Evolutionary conservation across 2,113 vertebrate species (phyloP).

Genomic region (Cheirogaleus medius): DNA sequence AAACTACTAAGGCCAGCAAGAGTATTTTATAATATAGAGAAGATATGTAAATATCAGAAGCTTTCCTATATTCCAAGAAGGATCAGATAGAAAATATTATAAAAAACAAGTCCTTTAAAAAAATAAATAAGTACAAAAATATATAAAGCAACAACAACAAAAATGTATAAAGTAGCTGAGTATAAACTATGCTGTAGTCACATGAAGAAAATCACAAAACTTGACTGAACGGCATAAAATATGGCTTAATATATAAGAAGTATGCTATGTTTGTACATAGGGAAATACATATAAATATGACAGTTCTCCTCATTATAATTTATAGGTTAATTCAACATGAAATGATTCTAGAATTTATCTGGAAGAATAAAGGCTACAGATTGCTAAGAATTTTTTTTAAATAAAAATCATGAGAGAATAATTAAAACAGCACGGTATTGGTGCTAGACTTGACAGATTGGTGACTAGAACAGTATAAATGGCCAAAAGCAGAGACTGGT

Average conservation of each 20-base stretch:
- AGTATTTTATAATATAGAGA: slow-evolving; percentile 32
- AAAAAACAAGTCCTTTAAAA: neutral
- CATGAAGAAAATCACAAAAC: neutral
- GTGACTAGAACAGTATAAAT: slow-evolving; percentile 60
- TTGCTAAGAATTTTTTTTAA: slow-evolving; percentile 39
- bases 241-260: neutral
- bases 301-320: neutral
- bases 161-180: neutral
- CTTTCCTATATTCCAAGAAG: neutral
- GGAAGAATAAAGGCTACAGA: slow-evolving; percentile 45
- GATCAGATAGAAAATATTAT: neutral
- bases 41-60: neutral
- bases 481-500: slow-evolving; percentile 58
- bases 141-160: neutral
- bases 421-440: slow-evolving; percentile 59
- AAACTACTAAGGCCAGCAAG: neutral
- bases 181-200: neutral
- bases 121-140: neutral
- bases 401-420: slow-evolving; percentile 60
- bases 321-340: slow-evolving; percentile 50
- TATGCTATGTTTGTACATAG: neutral
- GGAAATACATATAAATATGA: slow-evolving; percentile 1
- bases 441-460: slow-evolving; percentile 69
- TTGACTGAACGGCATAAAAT: neutral
- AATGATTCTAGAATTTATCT: slow-evolving; percentile 64